A percentile compares a stretch with the other conserved stretches of the same genome.
These are phyloP conservation scores for Macrocentrus cingulum DNA, from an alignment of 1,140 invertebrate species.

Conservation along the genomic window DNA sequence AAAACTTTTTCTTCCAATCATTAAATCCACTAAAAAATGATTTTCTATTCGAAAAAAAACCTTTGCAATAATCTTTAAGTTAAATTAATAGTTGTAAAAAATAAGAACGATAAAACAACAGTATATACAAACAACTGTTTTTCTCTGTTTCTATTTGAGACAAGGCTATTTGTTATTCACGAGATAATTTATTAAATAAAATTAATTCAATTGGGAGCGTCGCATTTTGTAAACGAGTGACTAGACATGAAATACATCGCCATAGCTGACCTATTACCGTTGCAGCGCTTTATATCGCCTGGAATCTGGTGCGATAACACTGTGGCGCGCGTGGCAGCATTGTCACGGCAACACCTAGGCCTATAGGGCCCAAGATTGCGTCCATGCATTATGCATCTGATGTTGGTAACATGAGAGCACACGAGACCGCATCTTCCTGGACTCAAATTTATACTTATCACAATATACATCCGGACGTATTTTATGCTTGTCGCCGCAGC, in stretches of 20 bases:
- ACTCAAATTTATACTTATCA: no score
- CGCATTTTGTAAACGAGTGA: neutral
- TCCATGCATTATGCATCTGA: slow-evolving; percentile 49
- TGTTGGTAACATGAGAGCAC: slow-evolving; percentile 44
- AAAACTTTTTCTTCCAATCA: no score
- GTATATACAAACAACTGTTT: no score
- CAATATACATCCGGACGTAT: no score
- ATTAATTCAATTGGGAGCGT: neutral
- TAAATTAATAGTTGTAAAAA: no score
- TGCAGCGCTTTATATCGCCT: neutral
- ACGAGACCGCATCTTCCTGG: slow-evolving; percentile 2
- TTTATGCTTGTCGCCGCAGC: no score
- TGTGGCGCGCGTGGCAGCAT: slow-evolving; percentile 5
- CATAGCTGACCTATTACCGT: neutral
- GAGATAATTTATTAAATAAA: neutral
- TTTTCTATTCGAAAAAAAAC: no score
- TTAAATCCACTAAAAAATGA: no score
- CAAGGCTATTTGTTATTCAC: no score
- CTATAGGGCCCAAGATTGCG: slow-evolving; percentile 6
- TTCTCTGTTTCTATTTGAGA: no score
- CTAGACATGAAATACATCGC: neutral
- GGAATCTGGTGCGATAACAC: neutral
- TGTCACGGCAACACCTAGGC: slow-evolving; percentile 21
- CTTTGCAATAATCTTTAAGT: no score
- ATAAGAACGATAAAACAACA: no score